Base-by-base conservation (phyloP, 2,888 invertebrate species). In the Meghimatium bilineatum region DNA sequence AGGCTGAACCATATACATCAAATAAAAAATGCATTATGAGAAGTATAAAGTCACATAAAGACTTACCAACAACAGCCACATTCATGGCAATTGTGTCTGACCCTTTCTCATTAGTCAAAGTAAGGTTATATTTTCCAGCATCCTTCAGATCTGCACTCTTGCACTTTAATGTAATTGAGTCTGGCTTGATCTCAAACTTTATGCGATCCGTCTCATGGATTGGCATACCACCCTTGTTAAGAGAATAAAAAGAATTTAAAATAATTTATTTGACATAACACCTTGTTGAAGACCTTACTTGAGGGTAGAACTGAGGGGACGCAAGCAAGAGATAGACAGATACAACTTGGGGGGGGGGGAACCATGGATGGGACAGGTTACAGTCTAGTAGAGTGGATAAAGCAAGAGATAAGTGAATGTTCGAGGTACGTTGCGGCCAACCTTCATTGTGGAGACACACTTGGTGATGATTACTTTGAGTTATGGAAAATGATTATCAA, bases 121-220 rank as follows among this genome's bases (percentile, higher is more conserved):
- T 96, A 76, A 99, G 96, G 0, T 97, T 96, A 93, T 99, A 99
- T 14, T 96, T 96, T 75, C 99, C 99, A 34, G 97, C 96, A 93
- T 99, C 99, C 0, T 96, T 95, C 75, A 98, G 95, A 94, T 97
- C 97, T 0, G 98, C 98, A 80, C 95, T 96, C 90, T 97, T 97
- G 94, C 92, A 92, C 80, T 87, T 82, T 36, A 94, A 83, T 29
- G 91, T 87, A 76, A 93, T 90, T 81, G 92, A 91, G 66, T 90
- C 90, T 38, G 89, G 90, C 66, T 85, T 87, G 49, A 90, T 89
- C 83, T 92, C 92, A 93, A 98, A 97, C 90, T 96, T 96, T 89
- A 98, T 96, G 83, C 98, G 95, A 86, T 96, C 96, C 71, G 91
- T 91, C 92, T 97, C 96, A 23, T 96, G 95, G 87, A 96, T 94